Conservation (phyloP, 2,113 vertebrate species). For the Marmota monax region DNA sequence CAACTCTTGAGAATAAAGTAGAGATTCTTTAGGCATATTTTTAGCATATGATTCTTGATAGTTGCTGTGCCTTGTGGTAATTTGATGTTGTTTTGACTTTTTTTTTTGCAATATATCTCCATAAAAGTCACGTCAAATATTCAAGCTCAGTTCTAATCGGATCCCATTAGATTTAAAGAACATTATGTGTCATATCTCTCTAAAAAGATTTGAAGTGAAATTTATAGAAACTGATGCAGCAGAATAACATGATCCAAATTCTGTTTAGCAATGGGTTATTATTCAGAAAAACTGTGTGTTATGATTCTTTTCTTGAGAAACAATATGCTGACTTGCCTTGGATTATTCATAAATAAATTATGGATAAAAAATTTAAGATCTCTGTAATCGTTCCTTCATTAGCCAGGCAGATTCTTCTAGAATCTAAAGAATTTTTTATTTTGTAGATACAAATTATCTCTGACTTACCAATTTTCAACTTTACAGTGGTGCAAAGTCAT, state of each 20-base stretch:
- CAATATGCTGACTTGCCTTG: not conserved
- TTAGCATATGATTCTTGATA: not conserved
- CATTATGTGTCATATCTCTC: not conserved
- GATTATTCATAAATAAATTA: not conserved
- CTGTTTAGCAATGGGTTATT: not conserved
- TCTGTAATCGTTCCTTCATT: not conserved
- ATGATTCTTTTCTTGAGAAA: not conserved
- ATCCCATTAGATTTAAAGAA: constrained; percentile 52
- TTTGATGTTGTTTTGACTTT: not conserved
- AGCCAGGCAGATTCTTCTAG: not conserved
- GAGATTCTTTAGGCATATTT: not conserved
- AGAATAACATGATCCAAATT: not conserved
- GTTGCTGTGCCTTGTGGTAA: not conserved
- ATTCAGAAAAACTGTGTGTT: not conserved
- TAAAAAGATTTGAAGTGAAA: constrained; percentile 27
- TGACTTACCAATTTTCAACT: not conserved
- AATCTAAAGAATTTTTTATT: not conserved
- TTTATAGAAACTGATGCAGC: constrained; percentile 9
- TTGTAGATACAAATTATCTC: not conserved
- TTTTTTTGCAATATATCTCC: constrained; percentile 35
- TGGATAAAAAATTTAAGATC: not conserved
- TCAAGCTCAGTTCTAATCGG: constrained; percentile 56
- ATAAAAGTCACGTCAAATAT: constrained; percentile 26
- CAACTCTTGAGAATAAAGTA: not conserved
- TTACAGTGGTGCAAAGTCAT: not conserved